Conservation (phyloP, 2,113 vertebrate species). For the Spea bombifrons region DNA sequence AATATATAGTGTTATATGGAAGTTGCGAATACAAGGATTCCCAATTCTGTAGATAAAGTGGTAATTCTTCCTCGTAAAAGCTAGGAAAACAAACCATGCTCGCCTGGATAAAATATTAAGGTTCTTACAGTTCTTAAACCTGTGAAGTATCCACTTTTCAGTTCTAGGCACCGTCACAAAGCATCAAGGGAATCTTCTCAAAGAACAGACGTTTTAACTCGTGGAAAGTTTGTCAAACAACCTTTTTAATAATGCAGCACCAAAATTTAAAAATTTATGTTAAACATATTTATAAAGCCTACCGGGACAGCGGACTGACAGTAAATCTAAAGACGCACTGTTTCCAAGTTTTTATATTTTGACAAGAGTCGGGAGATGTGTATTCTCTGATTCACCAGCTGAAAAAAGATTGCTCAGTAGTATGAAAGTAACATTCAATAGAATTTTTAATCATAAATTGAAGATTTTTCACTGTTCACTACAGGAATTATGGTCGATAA, state of each 20-base stretch:
- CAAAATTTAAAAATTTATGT: conserved; percentile 16
- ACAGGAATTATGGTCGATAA: not conserved
- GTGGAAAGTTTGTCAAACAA: conserved; percentile 24
- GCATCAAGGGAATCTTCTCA: conserved; percentile 21
- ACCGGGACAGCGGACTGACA: conserved; percentile 5
- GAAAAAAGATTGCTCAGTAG: not conserved
- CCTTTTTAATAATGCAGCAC: conserved; percentile 28
- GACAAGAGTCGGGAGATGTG: conserved; percentile 7
- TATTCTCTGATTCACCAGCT: conserved; percentile 12
- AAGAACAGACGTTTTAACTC: conserved; percentile 20
- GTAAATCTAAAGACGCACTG: not conserved
- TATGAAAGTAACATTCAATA: not conserved
- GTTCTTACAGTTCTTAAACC: not conserved
- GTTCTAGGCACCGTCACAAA: not conserved
- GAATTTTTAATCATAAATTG: conserved; percentile 19
- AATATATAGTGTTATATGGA: no score
- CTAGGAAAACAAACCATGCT: no score
- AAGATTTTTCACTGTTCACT: not conserved
- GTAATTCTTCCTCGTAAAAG: no score
- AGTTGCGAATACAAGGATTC: no score
- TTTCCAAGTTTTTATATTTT: not conserved
- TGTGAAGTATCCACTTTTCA: not conserved
- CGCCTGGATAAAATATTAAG: conserved; percentile 3
- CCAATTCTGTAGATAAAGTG: no score
- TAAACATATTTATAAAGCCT: conserved; percentile 28